Evolutionary conservation across 2,113 vertebrate genomes (phyloP).

Genomic region (Sander vitreus): DNA sequence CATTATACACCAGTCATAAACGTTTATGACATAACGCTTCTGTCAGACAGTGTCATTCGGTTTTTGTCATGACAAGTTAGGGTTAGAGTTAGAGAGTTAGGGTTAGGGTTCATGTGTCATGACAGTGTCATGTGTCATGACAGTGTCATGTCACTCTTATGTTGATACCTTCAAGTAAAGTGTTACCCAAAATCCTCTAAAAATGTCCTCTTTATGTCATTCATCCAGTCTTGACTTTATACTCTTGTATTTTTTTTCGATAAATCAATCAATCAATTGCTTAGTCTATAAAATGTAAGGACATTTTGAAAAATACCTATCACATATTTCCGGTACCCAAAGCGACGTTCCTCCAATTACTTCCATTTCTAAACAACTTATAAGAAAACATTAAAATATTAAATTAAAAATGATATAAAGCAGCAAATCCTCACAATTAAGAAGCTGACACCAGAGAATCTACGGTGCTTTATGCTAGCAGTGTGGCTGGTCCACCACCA

Average conservation of each 20-base stretch:
- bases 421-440: neutral
- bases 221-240: neutral
- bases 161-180: too few relatives aligned
- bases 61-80: too few relatives aligned
- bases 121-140: too few relatives aligned
- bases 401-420: neutral
- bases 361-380: neutral
- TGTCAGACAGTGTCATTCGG: too few relatives aligned
- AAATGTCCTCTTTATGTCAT: neutral
- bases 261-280: neutral
- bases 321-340: neutral
- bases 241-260: neutral
- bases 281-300: neutral
- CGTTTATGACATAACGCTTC: too few relatives aligned
- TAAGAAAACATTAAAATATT: neutral
- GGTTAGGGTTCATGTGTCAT: too few relatives aligned
- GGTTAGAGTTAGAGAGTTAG: too few relatives aligned
- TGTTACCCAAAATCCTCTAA: neutral
- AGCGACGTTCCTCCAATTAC: neutral
- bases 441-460: neutral
- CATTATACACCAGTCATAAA: too few relatives aligned
- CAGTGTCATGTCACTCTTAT: too few relatives aligned
- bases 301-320: neutral
- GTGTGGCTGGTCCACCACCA: too few relatives aligned
- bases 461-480: neutral